Conservation (phyloP, 2,888 invertebrate genomes). For the Oligia fasciuncula region DNA sequence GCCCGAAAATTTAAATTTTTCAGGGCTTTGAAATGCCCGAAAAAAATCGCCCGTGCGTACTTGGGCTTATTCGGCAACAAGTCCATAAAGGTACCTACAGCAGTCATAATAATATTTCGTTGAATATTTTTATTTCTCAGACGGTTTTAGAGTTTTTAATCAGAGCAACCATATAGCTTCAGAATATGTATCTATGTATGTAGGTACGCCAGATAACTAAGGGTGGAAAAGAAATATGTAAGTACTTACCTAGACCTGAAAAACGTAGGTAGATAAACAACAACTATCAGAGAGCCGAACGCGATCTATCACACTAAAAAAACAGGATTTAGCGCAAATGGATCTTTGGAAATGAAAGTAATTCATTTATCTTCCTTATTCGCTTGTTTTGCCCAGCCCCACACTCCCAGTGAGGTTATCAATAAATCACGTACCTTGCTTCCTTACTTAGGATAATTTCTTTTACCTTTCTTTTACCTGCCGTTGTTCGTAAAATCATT, state of each 20-base stretch:
- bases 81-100: neutral
- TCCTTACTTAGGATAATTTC: conserved; percentile 82
- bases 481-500: conserved; percentile 77
- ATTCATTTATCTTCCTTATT: conserved; percentile 88
- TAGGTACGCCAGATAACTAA: neutral
- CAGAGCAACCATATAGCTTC: neutral
- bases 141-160: conserved; percentile 6
- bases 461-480: conserved; percentile 72
- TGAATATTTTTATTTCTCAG: conserved; percentile 1
- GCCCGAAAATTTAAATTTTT: too few species aligned
- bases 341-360: conserved; percentile 80
- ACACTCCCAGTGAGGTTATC: conserved; percentile 81
- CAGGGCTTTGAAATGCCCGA: neutral
- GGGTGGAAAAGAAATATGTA: neutral
- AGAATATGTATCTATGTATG: neutral
- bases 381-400: conserved; percentile 81
- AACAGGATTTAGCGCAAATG: conserved; percentile 73
- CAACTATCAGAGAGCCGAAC: conserved; percentile 52
- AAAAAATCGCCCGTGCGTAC: neutral
- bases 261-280: conserved; percentile 46
- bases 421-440: conserved; percentile 86
- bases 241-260: conserved; percentile 13
- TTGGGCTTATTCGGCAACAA: conserved; percentile 10
- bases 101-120: neutral
- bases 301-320: conserved; percentile 69